These are phyloP conservation scores for Dolomedes plantarius DNA, from an alignment of 2,888 invertebrate genomes.

Conservation along the genomic window DNA sequence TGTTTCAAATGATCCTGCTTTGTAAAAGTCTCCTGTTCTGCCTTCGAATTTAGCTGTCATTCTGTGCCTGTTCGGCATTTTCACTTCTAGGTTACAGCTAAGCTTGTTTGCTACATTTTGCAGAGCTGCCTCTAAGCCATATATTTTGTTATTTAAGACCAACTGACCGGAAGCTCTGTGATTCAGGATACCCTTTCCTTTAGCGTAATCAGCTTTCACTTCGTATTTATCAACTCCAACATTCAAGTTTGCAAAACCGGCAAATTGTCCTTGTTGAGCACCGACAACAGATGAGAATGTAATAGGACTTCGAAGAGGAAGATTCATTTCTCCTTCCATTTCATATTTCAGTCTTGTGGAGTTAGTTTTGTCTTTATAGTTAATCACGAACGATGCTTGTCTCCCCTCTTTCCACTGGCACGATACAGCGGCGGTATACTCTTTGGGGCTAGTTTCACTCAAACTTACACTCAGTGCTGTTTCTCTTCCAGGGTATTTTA, in stretches of 20 bases:
- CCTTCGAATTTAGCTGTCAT: constrained; percentile 40
- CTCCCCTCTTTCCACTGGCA: constrained; percentile 59
- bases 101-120: constrained; percentile 24
- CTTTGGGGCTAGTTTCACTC: constrained; percentile 34
- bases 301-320: constrained; percentile 38
- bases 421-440: constrained; percentile 41
- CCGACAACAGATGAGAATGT: constrained; percentile 21
- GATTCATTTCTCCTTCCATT: constrained; percentile 48
- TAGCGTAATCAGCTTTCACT: constrained; percentile 27
- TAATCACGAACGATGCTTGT: constrained; percentile 17
- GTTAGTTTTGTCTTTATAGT: constrained; percentile 58
- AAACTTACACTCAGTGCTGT: constrained; percentile 37
- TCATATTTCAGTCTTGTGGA: constrained; percentile 42
- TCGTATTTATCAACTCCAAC: constrained; percentile 48
- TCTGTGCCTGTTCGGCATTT: constrained; percentile 45
- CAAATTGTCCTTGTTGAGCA: constrained; percentile 25
- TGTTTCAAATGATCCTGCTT: constrained; percentile 51
- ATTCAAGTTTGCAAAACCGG: constrained; percentile 33
- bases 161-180: constrained; percentile 37
- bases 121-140: constrained; percentile 37
- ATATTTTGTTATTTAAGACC: constrained; percentile 27
- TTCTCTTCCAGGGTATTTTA: constrained; percentile 60
- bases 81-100: constrained; percentile 42
- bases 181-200: constrained; percentile 26
- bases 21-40: constrained; percentile 19